Conservation (phyloP, 2,113 vertebrate genomes). For the Heterotilapia buettikoferi region DNA sequence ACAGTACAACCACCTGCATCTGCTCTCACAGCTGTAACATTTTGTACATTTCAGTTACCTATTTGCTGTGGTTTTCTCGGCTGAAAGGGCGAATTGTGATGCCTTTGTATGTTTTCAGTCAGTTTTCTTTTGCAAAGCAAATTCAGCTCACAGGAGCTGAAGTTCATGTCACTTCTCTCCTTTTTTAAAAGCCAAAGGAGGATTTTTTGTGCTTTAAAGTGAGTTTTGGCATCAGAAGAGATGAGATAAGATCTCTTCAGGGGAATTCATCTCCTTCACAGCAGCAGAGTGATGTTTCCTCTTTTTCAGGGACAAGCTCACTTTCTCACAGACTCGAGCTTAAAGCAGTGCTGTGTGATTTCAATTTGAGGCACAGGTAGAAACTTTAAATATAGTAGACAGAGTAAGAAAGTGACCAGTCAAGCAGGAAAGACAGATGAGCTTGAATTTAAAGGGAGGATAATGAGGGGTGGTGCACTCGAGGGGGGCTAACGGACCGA, state of each 20-base stretch:
- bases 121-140: not conserved
- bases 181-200: not conserved
- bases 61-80: not conserved
- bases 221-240: not conserved
- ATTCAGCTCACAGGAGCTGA: not conserved
- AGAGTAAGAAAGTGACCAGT: not conserved
- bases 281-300: slow-evolving; percentile 26
- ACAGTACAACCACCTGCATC: slow-evolving; percentile 23
- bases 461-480: not conserved
- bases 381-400: accelerated
- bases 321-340: not conserved
- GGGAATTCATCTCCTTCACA: not conserved
- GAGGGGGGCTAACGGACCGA: not conserved
- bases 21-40: not conserved
- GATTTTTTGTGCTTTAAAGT: not conserved
- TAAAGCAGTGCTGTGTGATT: not conserved
- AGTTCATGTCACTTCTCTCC: not conserved
- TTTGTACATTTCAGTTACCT: not conserved
- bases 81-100: not conserved
- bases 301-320: not conserved
- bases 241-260: not conserved
- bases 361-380: not conserved
- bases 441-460: accelerated
- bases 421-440: not conserved
- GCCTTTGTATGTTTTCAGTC: not conserved